Conservation (phyloP, 1,140 invertebrate species). For the Bombus affinis region DNA sequence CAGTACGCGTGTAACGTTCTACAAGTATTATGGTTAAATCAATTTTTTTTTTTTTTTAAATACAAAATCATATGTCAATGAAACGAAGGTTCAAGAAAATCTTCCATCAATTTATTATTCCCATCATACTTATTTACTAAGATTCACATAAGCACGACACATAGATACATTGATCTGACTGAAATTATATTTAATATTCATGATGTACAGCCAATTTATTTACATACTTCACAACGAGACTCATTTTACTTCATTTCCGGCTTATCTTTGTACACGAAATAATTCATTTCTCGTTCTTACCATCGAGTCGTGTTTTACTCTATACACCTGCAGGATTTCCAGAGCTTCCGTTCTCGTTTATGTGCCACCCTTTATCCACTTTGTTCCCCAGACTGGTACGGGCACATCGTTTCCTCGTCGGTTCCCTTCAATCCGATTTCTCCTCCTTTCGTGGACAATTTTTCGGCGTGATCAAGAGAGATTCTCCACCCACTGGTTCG, state of each 20-base stretch:
- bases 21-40: too few species aligned
- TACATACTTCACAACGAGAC: not conserved
- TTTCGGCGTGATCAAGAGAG: conserved; percentile 4
- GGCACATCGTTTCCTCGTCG: conserved; percentile 20
- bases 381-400: not conserved
- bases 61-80: too few species aligned
- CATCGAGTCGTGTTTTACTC: not conserved
- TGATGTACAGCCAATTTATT: not conserved
- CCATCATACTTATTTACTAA: too few species aligned
- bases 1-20: too few species aligned
- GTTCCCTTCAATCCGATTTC: conserved; percentile 10
- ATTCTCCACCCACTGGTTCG: too few species aligned
- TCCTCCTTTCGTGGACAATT: not conserved
- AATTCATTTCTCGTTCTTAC: not conserved
- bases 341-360: not conserved
- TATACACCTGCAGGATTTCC: not conserved
- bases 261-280: not conserved
- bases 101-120: too few species aligned
- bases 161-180: too few species aligned
- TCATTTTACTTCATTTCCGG: not conserved
- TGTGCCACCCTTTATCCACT: not conserved
- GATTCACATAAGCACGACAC: too few species aligned
- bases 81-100: too few species aligned
- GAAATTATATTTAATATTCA: not conserved
- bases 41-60: too few species aligned